phyloP scores from a whole-genome alignment of 1,140 invertebrate genomes.

The Anthonomus grandis region DNA sequence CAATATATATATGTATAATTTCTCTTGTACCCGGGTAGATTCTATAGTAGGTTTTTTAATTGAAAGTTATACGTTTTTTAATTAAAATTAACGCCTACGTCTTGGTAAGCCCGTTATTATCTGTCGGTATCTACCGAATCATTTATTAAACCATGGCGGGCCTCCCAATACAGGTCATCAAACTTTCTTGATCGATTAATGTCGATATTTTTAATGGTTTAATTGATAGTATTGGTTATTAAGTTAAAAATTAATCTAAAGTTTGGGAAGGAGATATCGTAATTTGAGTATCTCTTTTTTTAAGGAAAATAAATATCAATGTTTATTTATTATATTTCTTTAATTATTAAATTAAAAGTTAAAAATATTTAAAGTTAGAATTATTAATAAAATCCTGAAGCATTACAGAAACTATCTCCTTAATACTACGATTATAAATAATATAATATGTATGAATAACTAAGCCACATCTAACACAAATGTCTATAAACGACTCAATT shows the following conservation, averaged over 20 bases:
- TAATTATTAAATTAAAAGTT: neutral
- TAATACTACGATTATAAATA: neutral
- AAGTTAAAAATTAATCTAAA: neutral
- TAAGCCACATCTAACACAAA: too few species aligned
- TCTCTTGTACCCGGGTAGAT: slow-evolving; percentile 4
- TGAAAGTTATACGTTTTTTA: slow-evolving; percentile 26
- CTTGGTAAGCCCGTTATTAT: slow-evolving; percentile 8
- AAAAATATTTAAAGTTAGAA: neutral
- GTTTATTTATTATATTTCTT: neutral
- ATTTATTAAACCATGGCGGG: slow-evolving; percentile 19
- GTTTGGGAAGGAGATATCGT: neutral
- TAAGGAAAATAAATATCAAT: neutral
- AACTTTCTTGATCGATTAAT: slow-evolving; percentile 16
- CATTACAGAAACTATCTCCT: neutral
- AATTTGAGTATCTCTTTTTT: neutral
- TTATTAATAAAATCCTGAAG: neutral
- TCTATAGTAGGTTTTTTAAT: slow-evolving; percentile 19
- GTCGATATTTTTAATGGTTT: slow-evolving; percentile 5
- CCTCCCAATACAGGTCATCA: slow-evolving; percentile 11
- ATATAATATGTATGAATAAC: too few species aligned
- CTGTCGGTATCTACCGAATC: slow-evolving; percentile 10
- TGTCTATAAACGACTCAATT: too few species aligned
- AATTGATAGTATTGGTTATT: slow-evolving; percentile 10
- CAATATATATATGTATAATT: too few species aligned
- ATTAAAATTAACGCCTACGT: slow-evolving; percentile 25